Evolutionary conservation across 2,113 vertebrate species (phyloP), one percentile per base, ranked within the genome.

Genomic region (Pterophyllum scalare): DNA sequence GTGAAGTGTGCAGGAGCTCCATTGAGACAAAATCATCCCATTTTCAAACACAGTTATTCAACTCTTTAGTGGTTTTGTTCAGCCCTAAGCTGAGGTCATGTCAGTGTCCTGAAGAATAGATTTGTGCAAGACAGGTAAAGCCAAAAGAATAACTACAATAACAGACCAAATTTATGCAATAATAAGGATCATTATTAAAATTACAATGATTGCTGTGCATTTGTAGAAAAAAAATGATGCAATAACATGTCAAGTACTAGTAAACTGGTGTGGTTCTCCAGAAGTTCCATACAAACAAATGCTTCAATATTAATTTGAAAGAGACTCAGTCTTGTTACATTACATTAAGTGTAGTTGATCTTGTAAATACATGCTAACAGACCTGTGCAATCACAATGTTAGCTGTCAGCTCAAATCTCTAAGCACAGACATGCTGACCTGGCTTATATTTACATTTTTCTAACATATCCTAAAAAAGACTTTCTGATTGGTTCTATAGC

Each of bases 41-140:
- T 20, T 79, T 54, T 20, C 14, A 64, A 79, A 38, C 46, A 12
- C 31, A 65, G 2, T 65, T 52, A 70, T 70, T 49, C 65, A 70
- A 26, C 65, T 70, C 31, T 79, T 20, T 56, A 28, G 60, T 22
- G 33, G 8, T 15, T 79, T 64, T 26, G 6, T 20, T 35, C 14
- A 24, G 49, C 49, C 11, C 5, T 5, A 59, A 77, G 8, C 40
- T 61, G 58, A 20, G 19, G 1, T 60, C 6, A 13, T 26, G 64
- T 56, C 46, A 54, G 20, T 11, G 0, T 46, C 20, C 3, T 3
- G 15, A 0, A 0, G 0, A 49, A 2, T 17, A 70, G 15, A 13
- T 52, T 26, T 49, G 40, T 49, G 65, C 28, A 70, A 52, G 5
- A 2, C 6, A 52, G 46, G 17, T 52, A 14, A 70, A 28, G 6